phyloP scores from a whole-genome alignment of 1,140 invertebrate species.

The Nylanderia fulva region DNA sequence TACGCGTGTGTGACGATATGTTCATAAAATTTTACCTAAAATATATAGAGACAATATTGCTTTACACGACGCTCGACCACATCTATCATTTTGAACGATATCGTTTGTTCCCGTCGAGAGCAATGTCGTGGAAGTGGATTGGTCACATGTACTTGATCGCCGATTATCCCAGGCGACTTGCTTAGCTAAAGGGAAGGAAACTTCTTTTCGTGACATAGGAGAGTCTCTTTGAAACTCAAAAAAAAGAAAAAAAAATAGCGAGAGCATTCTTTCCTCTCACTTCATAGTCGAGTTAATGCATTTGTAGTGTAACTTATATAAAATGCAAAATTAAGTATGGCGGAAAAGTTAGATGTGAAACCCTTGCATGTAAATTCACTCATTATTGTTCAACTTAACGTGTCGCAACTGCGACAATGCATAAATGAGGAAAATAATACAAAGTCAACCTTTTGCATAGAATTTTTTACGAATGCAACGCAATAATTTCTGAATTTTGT shows the following conservation, averaged over 20 bases:
- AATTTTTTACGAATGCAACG: not conserved
- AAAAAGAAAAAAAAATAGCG: not conserved
- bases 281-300: conserved; percentile 29
- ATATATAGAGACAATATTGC: conserved; percentile 53
- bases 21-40: conserved; percentile 54
- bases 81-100: conserved; percentile 57
- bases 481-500: conserved; percentile 1
- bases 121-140: conserved; percentile 56
- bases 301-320: conserved; percentile 41
- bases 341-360: conserved; percentile 13
- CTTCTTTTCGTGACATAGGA: not conserved
- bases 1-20: conserved; percentile 11
- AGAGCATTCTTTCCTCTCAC: not conserved
- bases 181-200: conserved; percentile 19
- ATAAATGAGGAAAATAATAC: conserved; percentile 31
- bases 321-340: conserved; percentile 33
- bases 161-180: conserved; percentile 57
- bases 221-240: not conserved
- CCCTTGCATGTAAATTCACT: conserved; percentile 33
- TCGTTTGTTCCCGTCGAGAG: conserved; percentile 58
- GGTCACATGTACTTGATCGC: conserved; percentile 60
- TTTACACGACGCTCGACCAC: conserved; percentile 15
- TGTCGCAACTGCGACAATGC: not conserved
- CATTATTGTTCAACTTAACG: conserved; percentile 44
- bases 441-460: not conserved